Evolutionary conservation across 2,797 vertebrate species (phyloP).

Genomic region (Perodicticus potto): DNA sequence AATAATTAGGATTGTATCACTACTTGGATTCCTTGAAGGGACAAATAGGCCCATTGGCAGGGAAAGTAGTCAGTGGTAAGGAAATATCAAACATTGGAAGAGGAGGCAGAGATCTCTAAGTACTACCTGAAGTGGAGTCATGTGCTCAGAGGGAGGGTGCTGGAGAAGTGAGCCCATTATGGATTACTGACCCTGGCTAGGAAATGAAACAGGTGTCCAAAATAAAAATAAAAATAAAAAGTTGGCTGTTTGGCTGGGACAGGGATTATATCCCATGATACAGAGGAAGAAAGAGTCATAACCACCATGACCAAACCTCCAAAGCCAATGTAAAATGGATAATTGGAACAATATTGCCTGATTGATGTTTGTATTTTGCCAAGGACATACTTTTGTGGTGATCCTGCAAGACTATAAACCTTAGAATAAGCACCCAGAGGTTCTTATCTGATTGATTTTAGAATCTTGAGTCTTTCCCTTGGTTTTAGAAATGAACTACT

Average conservation of each 20-base stretch:
- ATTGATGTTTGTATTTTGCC: neutral
- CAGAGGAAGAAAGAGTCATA: neutral
- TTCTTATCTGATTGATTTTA: constrained; percentile 12
- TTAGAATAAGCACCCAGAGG: neutral
- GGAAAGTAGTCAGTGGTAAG: constrained; percentile 1
- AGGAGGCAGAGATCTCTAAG: neutral
- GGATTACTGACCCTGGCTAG: neutral
- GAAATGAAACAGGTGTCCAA: constrained; percentile 70
- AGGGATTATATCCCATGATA: neutral
- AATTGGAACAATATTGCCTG: constrained; percentile 26
- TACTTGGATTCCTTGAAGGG: constrained; percentile 71
- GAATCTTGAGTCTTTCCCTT: neutral
- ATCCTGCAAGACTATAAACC: constrained; percentile 5
- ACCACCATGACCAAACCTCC: neutral
- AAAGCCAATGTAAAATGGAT: neutral
- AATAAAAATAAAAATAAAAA: neutral
- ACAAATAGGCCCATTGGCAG: constrained; percentile 66
- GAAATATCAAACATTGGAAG: neutral
- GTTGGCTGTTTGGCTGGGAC: neutral
- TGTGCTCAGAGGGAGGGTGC: constrained; percentile 16
- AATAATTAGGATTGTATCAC: constrained; percentile 79
- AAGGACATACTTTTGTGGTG: neutral
- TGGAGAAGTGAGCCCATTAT: constrained; percentile 1
- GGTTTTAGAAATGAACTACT: neutral
- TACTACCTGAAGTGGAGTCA: neutral